Evolutionary conservation across 2,888 invertebrate species (phyloP).

Genomic region (Apotomis betuletana): DNA sequence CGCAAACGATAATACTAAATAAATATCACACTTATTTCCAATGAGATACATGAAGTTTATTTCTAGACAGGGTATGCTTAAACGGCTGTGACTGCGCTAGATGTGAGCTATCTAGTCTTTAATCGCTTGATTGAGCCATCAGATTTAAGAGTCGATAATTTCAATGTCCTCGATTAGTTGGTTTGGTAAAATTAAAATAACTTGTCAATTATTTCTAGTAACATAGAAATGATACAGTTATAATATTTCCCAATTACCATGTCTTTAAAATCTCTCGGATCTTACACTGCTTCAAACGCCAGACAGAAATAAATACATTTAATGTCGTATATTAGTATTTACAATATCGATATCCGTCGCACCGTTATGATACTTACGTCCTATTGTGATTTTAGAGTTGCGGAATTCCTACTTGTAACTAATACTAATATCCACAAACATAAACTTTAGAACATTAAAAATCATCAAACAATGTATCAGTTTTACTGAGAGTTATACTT

Average conservation of each 20-base stretch:
- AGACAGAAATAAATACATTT: no score
- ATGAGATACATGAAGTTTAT: not conserved
- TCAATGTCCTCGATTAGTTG: not conserved
- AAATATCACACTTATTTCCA: not conserved
- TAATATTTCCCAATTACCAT: slow-evolving; percentile 4
- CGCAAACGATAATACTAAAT: not conserved
- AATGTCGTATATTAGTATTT: not conserved
- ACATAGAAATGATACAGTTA: slow-evolving; percentile 54
- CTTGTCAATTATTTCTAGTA: slow-evolving; percentile 56
- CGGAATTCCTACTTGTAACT: slow-evolving; percentile 4
- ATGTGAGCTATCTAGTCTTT: not conserved
- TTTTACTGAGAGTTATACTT: not conserved
- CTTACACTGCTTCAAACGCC: no score
- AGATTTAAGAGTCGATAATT: not conserved
- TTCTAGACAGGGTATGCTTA: not conserved
- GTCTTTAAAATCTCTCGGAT: not conserved
- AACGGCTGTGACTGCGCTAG: no score
- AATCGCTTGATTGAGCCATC: not conserved
- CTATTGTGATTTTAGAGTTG: slow-evolving; percentile 4
- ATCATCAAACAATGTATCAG: not conserved
- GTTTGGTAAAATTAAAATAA: slow-evolving; percentile 3
- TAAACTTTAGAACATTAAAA: not conserved
- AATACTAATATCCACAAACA: not conserved
- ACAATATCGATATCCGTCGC: not conserved
- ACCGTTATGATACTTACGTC: not conserved